phyloP scores from a whole-genome alignment of 2,797 vertebrate species.

The Notolepis coatsorum region DNA sequence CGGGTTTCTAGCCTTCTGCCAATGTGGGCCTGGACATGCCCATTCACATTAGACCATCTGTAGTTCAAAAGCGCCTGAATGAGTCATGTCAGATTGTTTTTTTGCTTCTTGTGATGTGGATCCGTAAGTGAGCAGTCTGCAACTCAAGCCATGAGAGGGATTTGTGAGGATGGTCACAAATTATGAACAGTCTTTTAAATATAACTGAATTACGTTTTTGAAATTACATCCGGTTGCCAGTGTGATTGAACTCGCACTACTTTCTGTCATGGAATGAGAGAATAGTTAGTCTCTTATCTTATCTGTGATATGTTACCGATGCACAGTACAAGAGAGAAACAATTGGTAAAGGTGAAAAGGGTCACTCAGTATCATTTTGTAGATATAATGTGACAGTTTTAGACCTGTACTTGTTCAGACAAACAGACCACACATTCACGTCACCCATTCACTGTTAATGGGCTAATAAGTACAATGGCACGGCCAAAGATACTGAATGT shows the following conservation, averaged over 20 bases:
- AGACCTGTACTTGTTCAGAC: no score
- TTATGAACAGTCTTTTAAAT: constrained; percentile 6
- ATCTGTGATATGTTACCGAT: background rate
- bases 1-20: background rate
- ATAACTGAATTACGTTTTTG: constrained; percentile 3
- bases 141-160: background rate
- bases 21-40: background rate
- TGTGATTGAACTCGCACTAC: constrained; percentile 9
- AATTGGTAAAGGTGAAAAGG: background rate
- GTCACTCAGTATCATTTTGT: background rate
- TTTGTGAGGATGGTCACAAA: constrained; percentile 10
- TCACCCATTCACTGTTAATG: no score
- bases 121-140: constrained; percentile 9
- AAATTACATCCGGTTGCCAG: constrained; percentile 8
- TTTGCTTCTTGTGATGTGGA: background rate
- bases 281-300: constrained; percentile 1
- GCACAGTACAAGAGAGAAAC: background rate
- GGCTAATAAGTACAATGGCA: no score
- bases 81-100: background rate
- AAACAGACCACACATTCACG: no score
- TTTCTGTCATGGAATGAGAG: background rate
- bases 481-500: no score
- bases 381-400: background rate
- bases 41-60: constrained; percentile 8
- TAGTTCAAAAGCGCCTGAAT: background rate